Evolutionary conservation across 2,797 vertebrate genomes (phyloP).

Genomic region (Sorex maritimensis): DNA sequence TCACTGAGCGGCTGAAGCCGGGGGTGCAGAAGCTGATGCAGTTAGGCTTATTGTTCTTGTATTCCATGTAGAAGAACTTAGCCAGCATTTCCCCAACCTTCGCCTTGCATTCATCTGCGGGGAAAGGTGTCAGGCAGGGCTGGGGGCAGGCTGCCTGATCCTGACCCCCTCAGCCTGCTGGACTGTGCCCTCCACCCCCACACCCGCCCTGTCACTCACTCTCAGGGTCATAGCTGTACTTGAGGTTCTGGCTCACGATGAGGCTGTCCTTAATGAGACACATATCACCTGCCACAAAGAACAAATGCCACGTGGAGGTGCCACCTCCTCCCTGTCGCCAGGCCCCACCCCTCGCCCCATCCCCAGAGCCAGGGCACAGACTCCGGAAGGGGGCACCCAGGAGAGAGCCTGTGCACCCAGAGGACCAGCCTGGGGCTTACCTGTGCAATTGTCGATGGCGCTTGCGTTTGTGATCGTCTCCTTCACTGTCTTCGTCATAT

Average conservation of each 20-base stretch:
- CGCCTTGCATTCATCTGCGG: neutral
- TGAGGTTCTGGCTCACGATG: accelerated
- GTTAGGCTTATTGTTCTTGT: accelerated
- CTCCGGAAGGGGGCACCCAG: too few relatives aligned
- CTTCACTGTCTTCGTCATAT: accelerated
- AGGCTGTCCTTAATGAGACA: slow-evolving; percentile 60
- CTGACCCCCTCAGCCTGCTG: neutral
- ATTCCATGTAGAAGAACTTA: neutral
- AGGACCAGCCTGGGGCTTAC: slow-evolving; percentile 13
- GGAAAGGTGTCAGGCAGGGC: neutral
- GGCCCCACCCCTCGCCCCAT: too few relatives aligned
- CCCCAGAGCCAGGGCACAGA: neutral
- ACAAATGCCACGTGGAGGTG: too few relatives aligned
- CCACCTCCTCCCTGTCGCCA: neutral
- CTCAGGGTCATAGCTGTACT: accelerated
- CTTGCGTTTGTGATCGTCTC: slow-evolving; percentile 1
- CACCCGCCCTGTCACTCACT: slow-evolving; percentile 46
- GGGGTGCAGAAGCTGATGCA: slow-evolving; percentile 48
- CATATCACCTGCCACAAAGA: slow-evolving; percentile 7
- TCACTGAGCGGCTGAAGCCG: neutral
- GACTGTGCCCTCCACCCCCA: too few relatives aligned
- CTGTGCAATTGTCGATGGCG: accelerated
- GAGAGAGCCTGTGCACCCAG: too few relatives aligned
- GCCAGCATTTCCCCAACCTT: accelerated
- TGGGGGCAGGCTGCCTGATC: too few relatives aligned